Base-by-base conservation (phyloP, 2,888 invertebrate species). In the Leucophenga maculata region DNA sequence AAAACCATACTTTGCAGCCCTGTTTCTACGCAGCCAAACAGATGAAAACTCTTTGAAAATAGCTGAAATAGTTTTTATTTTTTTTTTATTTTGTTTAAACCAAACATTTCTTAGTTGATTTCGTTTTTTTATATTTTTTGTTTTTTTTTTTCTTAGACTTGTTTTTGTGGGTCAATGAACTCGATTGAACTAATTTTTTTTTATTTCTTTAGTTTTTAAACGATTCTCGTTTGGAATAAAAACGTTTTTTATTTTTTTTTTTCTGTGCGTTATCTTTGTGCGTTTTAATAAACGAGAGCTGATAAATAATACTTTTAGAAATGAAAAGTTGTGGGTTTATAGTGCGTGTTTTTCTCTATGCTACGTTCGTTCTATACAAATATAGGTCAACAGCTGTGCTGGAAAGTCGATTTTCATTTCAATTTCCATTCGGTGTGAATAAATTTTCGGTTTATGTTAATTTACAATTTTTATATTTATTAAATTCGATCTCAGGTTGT, bases 141-240 rank as follows among this genome's bases (percentile, higher is more conserved):
- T 80, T 80, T 80, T 74, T 78, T 74, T 39, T 32, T 39, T 69
- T 14, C 39, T 22, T 22, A 11, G 39, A 8, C 39, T 26, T 26
- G 31, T 57, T 22, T 75, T 84, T 85, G 76, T 85, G 78, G 83
- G 84, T 84, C 84, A 85, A 85, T 81, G 85, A 85, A 85, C 86
- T 81, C 73, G 62, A 65, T 72, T 85, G 84, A 85, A 85, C 85
- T 80, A 78, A 72, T 73, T 75, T 75, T 72, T 67, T 66, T 60
- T 31, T 57, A 31, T n/a, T 20, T 57, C n/a, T n/a, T n/a, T n/a
- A n/a, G n/a, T 13, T 64, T 66, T 52, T 70, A 16, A 11, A 32
- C 55, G 31, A 60, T 62, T 62, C 32, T 52, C 14, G 57, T 67
- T 67, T 16, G n/a, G 6, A 16, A 55, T 16, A 55, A 70, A 70